Conservation (phyloP, 2,113 vertebrate species). For the Pimephales promelas region DNA sequence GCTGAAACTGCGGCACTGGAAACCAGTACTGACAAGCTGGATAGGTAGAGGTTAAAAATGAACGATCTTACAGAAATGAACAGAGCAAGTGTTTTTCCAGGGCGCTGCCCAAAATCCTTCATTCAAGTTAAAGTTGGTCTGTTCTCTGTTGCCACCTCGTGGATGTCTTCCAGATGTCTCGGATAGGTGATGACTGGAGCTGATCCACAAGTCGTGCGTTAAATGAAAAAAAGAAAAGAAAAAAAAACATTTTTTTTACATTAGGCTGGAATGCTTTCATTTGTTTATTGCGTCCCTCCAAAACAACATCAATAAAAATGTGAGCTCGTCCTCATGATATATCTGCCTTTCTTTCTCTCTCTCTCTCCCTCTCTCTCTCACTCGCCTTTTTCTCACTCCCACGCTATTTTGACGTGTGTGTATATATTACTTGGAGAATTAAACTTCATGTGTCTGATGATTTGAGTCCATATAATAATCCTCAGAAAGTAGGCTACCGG, state of each 20-base stretch:
- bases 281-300: neutral
- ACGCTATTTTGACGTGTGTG: slow-evolving; percentile 77
- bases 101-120: slow-evolving; percentile 34
- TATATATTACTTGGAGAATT: slow-evolving; percentile 59
- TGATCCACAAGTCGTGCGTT: slow-evolving; percentile 25
- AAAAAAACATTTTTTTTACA: neutral
- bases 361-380: slow-evolving; percentile 54
- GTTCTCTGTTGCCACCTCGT: slow-evolving; percentile 58
- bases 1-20: neutral
- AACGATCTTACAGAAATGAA: neutral
- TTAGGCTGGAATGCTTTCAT: neutral
- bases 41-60: neutral
- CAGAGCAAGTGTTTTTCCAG: slow-evolving; percentile 29
- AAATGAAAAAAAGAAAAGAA: neutral
- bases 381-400: slow-evolving; percentile 72
- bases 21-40: neutral
- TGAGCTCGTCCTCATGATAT: neutral
- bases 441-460: slow-evolving; percentile 41
- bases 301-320: neutral
- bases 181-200: neutral
- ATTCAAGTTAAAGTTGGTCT: slow-evolving; percentile 16
- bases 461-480: neutral
- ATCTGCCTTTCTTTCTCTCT: slow-evolving; percentile 26
- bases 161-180: slow-evolving; percentile 23
- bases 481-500: neutral